These are phyloP conservation scores for Lepidocyrtoides sp. DNA, from an alignment of 2,888 invertebrate genomes.

Conservation along the genomic window DNA sequence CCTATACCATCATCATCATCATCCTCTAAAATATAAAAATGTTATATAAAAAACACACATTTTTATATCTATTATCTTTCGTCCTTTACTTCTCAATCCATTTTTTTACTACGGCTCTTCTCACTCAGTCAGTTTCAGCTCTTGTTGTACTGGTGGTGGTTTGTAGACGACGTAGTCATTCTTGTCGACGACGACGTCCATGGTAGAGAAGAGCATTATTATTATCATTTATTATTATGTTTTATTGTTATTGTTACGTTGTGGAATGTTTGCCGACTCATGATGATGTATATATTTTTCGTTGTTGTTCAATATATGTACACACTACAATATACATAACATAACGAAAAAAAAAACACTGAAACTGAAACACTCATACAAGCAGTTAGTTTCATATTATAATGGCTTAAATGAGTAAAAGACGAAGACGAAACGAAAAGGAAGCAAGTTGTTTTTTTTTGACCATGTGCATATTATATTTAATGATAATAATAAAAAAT, in stretches of 20 bases:
- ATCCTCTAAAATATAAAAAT: background rate
- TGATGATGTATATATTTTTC: slow-evolving; percentile 61
- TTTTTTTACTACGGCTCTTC: slow-evolving; percentile 48
- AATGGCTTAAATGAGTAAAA: background rate
- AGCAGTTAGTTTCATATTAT: background rate
- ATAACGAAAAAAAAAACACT: background rate
- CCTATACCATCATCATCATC: background rate
- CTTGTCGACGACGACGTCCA: slow-evolving; percentile 66
- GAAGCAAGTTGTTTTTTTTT: slow-evolving; percentile 59
- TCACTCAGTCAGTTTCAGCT: background rate
- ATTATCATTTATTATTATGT: slow-evolving; percentile 73
- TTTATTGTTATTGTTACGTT: slow-evolving; percentile 77
- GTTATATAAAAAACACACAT: background rate
- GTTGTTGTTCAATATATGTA: slow-evolving; percentile 14
- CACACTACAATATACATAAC: background rate
- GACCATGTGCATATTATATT: slow-evolving; percentile 72
- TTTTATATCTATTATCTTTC: slow-evolving; percentile 6
- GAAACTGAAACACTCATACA: background rate
- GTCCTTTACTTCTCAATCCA: slow-evolving; percentile 63
- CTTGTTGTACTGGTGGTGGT: background rate
- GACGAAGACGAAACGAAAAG: slow-evolving; percentile 46
- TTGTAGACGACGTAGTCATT: slow-evolving; percentile 56
- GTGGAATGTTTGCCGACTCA: slow-evolving; percentile 77
- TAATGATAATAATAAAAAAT: slow-evolving; percentile 75
- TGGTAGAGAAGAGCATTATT: slow-evolving; percentile 56